Percentiles rank a stretch among this genome's conserved stretches.
Conservation (phyloP, 2,113 vertebrate genomes). For the Percopsis transmontana region DNA sequence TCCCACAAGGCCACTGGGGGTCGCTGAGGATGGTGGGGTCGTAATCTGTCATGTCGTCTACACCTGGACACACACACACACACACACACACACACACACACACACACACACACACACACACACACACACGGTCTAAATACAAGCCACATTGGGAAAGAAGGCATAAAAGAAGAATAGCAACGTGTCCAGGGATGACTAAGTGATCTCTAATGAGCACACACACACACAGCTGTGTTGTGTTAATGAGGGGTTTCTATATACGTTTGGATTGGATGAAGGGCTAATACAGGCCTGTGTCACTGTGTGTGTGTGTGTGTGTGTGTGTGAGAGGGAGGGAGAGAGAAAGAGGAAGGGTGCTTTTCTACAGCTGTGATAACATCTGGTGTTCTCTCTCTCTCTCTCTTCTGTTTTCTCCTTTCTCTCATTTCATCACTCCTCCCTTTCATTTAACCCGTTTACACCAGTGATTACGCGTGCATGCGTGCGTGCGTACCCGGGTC, state of each 20-base stretch:
- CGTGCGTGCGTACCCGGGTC: conserved; percentile 80
- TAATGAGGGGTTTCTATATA: conserved; percentile 51
- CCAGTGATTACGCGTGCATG: neutral
- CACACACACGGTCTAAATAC: neutral
- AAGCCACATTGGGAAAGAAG: neutral
- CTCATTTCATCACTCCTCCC: neutral
- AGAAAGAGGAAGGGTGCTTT: neutral
- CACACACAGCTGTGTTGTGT: conserved; percentile 43
- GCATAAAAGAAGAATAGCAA: neutral
- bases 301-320: conserved; percentile 4
- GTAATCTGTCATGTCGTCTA: conserved; percentile 86
- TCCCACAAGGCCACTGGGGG: conserved; percentile 97
- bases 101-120: neutral
- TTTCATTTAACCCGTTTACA: neutral
- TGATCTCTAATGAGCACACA: neutral
- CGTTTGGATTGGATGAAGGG: conserved; percentile 7
- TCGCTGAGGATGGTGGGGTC: conserved; percentile 94
- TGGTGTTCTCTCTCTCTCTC: neutral
- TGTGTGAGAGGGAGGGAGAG: conserved; percentile 20
- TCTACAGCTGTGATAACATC: conserved; percentile 28
- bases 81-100: neutral
- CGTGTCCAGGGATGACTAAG: too few species aligned
- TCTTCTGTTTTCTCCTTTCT: too few species aligned
- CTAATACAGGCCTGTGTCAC: neutral
- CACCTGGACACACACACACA: conserved; percentile 67